Percentiles rank a stretch among this genome's conserved stretches.
phyloP scores from a whole-genome alignment of 2,797 vertebrate genomes.

The Octomys mimax region DNA sequence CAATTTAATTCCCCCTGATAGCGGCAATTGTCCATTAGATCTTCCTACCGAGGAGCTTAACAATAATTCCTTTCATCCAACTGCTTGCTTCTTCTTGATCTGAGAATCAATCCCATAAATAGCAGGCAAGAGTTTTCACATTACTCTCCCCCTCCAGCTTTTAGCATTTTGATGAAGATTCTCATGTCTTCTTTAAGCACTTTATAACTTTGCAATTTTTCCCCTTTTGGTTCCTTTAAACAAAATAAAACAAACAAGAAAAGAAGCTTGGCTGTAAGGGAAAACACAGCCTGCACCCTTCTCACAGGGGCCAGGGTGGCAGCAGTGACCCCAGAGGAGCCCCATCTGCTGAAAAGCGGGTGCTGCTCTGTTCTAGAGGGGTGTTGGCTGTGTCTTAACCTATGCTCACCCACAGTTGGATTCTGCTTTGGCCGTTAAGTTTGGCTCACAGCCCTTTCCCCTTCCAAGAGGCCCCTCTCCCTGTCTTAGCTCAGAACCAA shows the following conservation, averaged over 20 bases:
- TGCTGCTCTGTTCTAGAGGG: not conserved
- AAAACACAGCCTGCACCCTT: not conserved
- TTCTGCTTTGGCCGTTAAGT: not conserved
- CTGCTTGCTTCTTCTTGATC: constrained; percentile 85
- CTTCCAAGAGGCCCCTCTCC: not conserved
- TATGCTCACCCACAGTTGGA: not conserved
- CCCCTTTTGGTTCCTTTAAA: constrained; percentile 81
- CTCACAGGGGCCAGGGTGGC: not conserved
- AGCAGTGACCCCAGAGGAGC: not conserved
- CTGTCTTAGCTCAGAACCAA: not conserved
- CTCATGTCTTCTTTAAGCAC: constrained; percentile 79
- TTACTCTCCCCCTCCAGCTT: constrained; percentile 84
- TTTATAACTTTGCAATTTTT: constrained; percentile 76
- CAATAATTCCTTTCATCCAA: constrained; percentile 87
- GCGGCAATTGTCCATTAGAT: constrained; percentile 85
- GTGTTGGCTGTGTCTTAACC: not conserved
- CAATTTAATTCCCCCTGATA: constrained; percentile 86
- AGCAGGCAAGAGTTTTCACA: constrained; percentile 84
- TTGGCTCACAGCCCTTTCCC: not conserved
- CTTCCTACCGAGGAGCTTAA: constrained; percentile 85
- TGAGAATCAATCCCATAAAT: constrained; percentile 86
- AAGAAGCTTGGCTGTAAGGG: not conserved
- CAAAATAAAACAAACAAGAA: constrained; percentile 73
- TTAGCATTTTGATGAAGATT: constrained; percentile 85
- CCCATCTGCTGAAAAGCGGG: not conserved